A percentile compares a stretch with the other conserved stretches of the same genome.
Evolutionary conservation across 2,113 vertebrate species (phyloP).

Genomic region (Perca fluviatilis): DNA sequence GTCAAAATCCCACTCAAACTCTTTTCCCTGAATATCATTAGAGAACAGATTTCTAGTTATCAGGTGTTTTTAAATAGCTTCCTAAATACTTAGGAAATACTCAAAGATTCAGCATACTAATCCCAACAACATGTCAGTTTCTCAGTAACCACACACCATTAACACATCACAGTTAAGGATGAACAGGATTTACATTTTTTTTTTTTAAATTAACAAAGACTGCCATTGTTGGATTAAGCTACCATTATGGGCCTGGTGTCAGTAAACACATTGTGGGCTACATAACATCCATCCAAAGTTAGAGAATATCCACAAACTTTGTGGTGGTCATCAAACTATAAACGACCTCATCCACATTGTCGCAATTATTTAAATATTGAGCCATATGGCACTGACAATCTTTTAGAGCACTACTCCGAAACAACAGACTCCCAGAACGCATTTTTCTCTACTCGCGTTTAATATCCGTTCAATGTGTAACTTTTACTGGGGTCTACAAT

Average conservation of each 20-base stretch:
- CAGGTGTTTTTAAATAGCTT: not conserved
- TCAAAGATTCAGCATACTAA: not conserved
- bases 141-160: not conserved
- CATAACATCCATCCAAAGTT: not conserved
- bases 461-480: not conserved
- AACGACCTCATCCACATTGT: too few species aligned
- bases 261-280: not conserved
- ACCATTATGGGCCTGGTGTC: not conserved
- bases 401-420: too few species aligned
- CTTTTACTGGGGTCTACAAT: not conserved
- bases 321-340: too few species aligned
- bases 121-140: not conserved
- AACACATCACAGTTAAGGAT: not conserved
- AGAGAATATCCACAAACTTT: not conserved
- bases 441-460: not conserved
- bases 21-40: not conserved
- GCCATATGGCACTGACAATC: too few species aligned
- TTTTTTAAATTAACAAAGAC: not conserved
- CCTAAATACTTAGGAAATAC: not conserved
- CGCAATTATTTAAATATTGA: too few species aligned
- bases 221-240: not conserved
- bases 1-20: slow-evolving; percentile 21
- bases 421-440: too few species aligned
- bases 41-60: not conserved
- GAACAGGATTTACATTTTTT: not conserved